Percentiles rank a stretch among this genome's conserved stretches.
These are phyloP conservation scores for Meloidogyne floridensis DNA, from an alignment of 1,140 invertebrate genomes.

Conservation along the genomic window DNA sequence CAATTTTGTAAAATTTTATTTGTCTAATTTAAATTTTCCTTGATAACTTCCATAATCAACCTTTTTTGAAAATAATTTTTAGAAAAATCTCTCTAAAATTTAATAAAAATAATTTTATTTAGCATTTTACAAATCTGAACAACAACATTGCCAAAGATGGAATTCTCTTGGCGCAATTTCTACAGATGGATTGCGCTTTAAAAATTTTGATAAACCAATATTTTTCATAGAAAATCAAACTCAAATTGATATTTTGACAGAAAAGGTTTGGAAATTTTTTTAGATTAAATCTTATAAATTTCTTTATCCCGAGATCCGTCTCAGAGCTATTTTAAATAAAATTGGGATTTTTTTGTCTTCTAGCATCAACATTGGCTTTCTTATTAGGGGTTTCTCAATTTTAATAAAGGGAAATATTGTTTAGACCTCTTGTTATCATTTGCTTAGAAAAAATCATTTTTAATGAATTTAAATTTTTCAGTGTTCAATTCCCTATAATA, in stretches of 20 bases:
- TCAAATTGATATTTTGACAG: conserved; percentile 35
- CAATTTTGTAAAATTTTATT: conserved; percentile 39
- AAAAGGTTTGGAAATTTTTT: conserved; percentile 23
- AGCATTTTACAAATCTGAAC: conserved; percentile 25
- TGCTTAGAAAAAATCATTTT: too few species aligned
- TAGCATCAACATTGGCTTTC: too few species aligned
- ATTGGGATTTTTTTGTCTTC: too few species aligned
- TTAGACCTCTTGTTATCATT: too few species aligned
- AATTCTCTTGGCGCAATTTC: conserved; percentile 36
- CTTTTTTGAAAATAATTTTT: too few species aligned
- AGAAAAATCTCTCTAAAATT: too few species aligned
- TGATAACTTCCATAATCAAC: too few species aligned
- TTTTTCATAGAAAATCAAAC: conserved; percentile 36
- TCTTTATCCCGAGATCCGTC: too few species aligned
- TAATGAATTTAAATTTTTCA: conserved; percentile 27
- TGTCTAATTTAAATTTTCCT: too few species aligned
- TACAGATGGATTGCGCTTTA: conserved; percentile 28
- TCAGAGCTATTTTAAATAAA: too few species aligned
- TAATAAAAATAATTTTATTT: conserved; percentile 1
- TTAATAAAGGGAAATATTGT: neutral
- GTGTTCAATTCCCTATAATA: conserved; percentile 36
- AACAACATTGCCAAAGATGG: conserved; percentile 32
- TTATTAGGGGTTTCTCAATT: neutral
- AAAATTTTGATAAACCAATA: conserved; percentile 38
- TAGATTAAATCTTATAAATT: neutral